A percentile compares a stretch with the other conserved stretches of the same genome.
These are phyloP conservation scores for Gallinago jamesoni DNA, from an alignment of 2,113 vertebrate species.

Conservation along the genomic window DNA sequence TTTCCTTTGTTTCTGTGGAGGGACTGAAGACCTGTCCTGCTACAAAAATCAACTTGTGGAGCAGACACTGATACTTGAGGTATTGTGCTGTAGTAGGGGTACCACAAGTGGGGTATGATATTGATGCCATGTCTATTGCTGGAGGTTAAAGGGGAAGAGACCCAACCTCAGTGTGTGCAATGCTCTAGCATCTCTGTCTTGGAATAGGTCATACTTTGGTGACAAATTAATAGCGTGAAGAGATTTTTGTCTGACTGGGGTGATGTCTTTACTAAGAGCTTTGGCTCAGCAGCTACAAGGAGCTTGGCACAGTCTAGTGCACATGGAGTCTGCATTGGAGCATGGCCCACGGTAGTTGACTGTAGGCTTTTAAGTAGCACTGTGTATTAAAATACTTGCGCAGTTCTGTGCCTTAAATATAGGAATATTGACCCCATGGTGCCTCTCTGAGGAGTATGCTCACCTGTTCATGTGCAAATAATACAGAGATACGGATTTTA, in stretches of 20 bases:
- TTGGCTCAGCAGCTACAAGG: not conserved
- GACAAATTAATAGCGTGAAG: fast-evolving
- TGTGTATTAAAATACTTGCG: not conserved
- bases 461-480: fast-evolving
- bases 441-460: fast-evolving
- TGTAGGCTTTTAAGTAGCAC: not conserved
- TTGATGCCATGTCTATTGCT: fast-evolving
- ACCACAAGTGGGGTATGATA: fast-evolving
- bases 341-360: not conserved
- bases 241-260: not conserved
- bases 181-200: not conserved
- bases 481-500: not conserved
- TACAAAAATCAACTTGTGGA: fast-evolving
- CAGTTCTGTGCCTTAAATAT: not conserved
- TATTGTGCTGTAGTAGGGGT: not conserved
- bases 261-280: not conserved
- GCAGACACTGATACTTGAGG: fast-evolving
- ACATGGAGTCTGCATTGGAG: not conserved
- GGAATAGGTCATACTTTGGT: not conserved
- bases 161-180: fast-evolving
- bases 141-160: fast-evolving
- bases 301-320: not conserved
- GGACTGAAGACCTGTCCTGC: fast-evolving
- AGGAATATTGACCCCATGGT: fast-evolving
- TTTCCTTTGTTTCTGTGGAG: not conserved